A percentile compares a stretch with the other conserved stretches of the same genome.
Conservation (phyloP, 2,888 invertebrate species). For the Hirtodrosophila cameraria region DNA sequence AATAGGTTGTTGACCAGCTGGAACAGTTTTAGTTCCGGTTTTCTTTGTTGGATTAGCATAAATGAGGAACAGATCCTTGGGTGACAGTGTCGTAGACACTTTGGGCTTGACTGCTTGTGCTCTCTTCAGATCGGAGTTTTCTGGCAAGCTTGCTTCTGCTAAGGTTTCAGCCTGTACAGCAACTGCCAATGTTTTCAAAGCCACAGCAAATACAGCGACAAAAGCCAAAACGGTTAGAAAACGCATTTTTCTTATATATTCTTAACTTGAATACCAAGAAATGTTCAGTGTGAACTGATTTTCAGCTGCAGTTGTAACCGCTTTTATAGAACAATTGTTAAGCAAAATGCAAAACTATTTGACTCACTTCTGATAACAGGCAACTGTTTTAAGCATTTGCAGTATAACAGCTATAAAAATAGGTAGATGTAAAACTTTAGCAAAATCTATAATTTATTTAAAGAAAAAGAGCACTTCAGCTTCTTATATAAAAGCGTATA, state of each 20-base stretch:
- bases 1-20: neutral
- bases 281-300: constrained; percentile 28
- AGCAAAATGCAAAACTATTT: neutral
- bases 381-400: constrained; percentile 44
- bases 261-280: neutral
- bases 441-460: neutral
- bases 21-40: neutral
- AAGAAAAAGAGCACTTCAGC: constrained; percentile 1
- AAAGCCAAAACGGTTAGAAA: constrained; percentile 11
- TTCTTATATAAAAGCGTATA: constrained; percentile 28
- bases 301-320: neutral
- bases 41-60: constrained; percentile 9
- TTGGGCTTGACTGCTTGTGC: neutral
- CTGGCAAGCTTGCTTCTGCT: neutral
- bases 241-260: no score
- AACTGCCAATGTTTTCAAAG: neutral
- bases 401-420: constrained; percentile 9
- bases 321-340: constrained; percentile 34
- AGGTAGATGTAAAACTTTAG: neutral
- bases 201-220: neutral
- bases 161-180: constrained; percentile 1
- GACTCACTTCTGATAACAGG: constrained; percentile 19
- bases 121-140: neutral
- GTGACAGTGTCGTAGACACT: constrained; percentile 30
- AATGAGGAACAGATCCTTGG: constrained; percentile 43